Conservation (phyloP, 2,113 vertebrate genomes). For the zebrafish (Danio rerio) region DNA sequence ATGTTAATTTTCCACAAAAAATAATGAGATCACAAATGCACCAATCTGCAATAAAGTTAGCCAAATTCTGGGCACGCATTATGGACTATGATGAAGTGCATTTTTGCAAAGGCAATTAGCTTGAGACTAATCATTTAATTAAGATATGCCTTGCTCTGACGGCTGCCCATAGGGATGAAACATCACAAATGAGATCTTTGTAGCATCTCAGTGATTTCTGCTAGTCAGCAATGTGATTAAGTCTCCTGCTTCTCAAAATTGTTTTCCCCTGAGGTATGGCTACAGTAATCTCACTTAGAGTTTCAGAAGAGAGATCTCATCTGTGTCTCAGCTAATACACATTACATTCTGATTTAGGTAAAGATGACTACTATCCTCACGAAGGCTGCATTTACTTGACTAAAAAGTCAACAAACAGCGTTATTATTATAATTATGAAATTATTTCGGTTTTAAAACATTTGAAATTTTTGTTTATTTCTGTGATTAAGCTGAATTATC, state of each 20-base stretch:
- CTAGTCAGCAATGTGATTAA: not conserved
- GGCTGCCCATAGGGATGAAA: not conserved
- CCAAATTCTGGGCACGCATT: not conserved
- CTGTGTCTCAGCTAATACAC: not conserved
- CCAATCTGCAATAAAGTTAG: not conserved
- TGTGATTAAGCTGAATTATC: not conserved
- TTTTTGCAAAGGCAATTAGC: not conserved
- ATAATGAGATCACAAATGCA: not conserved
- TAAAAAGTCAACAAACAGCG: not conserved
- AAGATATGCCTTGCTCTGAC: not conserved
- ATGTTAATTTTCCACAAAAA: not conserved
- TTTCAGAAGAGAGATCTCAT: not conserved
- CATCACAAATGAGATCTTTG: slow-evolving; percentile 21
- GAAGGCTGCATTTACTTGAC: not conserved
- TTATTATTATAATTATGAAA: not conserved
- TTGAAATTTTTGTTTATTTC: not conserved
- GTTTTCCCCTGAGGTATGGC: not conserved
- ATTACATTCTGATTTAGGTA: too few relatives aligned
- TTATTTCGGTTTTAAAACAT: too few relatives aligned
- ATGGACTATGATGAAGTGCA: not conserved
- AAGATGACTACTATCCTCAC: not conserved
- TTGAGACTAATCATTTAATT: not conserved
- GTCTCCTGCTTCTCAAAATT: not conserved
- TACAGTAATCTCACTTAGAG: not conserved
- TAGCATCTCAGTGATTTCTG: not conserved